Conservation (phyloP, 2,113 vertebrate species). For the Perca fluviatilis region DNA sequence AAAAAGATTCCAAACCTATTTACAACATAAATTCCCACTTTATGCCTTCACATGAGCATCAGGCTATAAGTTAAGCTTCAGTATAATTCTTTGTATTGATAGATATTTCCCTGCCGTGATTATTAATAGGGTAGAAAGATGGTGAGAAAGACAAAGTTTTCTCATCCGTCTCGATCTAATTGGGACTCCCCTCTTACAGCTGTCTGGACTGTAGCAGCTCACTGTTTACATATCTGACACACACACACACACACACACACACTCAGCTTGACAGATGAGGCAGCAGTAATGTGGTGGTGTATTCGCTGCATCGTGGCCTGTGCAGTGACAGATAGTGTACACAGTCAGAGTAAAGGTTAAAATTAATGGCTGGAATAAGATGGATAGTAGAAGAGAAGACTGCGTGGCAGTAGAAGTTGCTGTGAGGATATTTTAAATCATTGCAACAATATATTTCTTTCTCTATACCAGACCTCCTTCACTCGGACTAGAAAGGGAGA, state of each 20-base stretch:
- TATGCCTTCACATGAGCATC: too few species aligned
- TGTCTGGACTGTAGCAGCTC: constrained; percentile 22
- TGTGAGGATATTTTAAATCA: neutral
- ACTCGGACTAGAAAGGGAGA: neutral
- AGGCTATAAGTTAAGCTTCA: neutral
- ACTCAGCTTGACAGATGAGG: neutral
- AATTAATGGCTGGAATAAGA: constrained; percentile 10
- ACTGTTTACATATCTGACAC: constrained; percentile 41
- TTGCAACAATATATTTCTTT: neutral
- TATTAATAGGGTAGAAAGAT: neutral
- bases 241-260: neutral
- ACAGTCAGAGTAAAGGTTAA: constrained; percentile 9
- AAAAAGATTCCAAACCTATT: too few species aligned
- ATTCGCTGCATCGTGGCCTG: neutral
- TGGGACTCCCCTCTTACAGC: neutral
- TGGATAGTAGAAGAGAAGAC: neutral
- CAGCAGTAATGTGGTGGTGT: neutral
- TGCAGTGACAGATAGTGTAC: neutral
- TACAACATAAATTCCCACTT: too few species aligned
- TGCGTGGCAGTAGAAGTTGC: neutral
- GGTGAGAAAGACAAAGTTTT: neutral
- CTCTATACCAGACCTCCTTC: neutral
- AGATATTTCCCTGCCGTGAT: too few species aligned
- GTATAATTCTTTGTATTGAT: neutral
- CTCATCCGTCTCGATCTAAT: neutral